A percentile compares a stretch with the other conserved stretches of the same genome.
Conservation (phyloP, 1,140 invertebrate species). For the Adoxophyes honmai region DNA sequence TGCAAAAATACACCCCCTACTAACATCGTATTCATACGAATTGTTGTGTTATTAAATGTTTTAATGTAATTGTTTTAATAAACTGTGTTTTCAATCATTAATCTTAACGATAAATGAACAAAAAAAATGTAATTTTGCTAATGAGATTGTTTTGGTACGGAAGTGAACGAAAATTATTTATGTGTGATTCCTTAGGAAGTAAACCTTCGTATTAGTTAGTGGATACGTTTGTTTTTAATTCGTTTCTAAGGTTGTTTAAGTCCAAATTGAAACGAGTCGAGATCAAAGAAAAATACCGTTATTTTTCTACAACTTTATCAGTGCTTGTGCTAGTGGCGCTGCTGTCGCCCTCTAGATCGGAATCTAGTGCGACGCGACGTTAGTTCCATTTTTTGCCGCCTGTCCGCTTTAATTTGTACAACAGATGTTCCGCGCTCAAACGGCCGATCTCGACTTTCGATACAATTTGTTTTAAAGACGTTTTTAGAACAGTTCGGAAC, state of each 20-base stretch:
- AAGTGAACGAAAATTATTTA: constrained; percentile 68
- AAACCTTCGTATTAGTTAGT: constrained; percentile 44
- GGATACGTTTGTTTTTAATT: constrained; percentile 24
- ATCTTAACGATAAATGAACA: constrained; percentile 33
- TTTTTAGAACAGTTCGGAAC: constrained; percentile 40
- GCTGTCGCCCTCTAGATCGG: no score
- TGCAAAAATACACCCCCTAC: constrained; percentile 8
- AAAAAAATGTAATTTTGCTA: constrained; percentile 41
- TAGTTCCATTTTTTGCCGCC: no score
- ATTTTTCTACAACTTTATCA: no score
- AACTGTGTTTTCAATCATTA: constrained; percentile 47
- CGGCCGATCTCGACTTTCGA: neutral
- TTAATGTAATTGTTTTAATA: constrained; percentile 63
- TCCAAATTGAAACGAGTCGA: constrained; percentile 9
- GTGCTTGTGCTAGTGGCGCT: no score
- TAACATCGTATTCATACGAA: constrained; percentile 18
- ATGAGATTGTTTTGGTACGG: constrained; percentile 62
- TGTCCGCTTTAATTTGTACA: no score
- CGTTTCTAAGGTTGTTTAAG: constrained; percentile 25
- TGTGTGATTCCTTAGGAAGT: constrained; percentile 69
- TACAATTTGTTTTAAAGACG: constrained; percentile 3
- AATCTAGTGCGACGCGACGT: no score
- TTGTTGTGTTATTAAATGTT: constrained; percentile 66
- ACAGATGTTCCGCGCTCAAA: neutral
- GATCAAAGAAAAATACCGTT: neutral